Evolutionary conservation across 2,888 invertebrate species (phyloP), one percentile per base, ranked within the genome.

Genomic region (Diplolepis rosae): DNA sequence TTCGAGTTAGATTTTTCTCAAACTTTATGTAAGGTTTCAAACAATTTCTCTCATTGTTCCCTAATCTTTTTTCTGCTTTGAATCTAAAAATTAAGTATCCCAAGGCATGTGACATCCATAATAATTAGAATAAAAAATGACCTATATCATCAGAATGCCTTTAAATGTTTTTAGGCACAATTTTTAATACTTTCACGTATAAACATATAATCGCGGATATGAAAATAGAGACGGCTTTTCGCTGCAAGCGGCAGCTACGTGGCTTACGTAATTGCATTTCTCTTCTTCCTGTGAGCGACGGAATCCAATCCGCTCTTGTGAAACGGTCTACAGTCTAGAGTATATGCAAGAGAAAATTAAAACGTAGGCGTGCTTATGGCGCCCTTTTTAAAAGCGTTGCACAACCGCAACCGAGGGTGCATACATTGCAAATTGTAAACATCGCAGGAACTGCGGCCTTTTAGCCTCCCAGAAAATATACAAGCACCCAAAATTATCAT

Each of bases 231-330:
- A 65, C 71, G 69, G 77, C 79, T 74, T 82, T 72, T 72, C 18
- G 11, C 30, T 52, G 2, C 5, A 15, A 39, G 13, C 54, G 61
- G 56, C 61, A 61, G 61, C 61, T 61, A 61, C 77, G 74, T 82
- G 84, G 82, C 83, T 79, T 72, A 70, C 81, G 81, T 84, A 84
- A 84, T 84, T 84, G 79, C 83, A 76, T 79, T 82, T 76, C 71
- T 70, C 74, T 74, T 77, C 74, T 73, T 72, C 73, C 39, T 74
- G 70, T 72, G 68, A 73, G 69, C 73, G 73, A 72, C 73, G 66
- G 73, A 73, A 74, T 76, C 74, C 74, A 72, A 73, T 73, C 69
- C 71, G 24, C 13, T 22, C 35, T 32, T 35, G 35, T 24, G 9
- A 45, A 45, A 18, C 18, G 45, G 18, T 5, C 39, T 61, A 18